Conservation (phyloP, 1,140 invertebrate genomes). For the Mycetomoellerius zeteki region DNA sequence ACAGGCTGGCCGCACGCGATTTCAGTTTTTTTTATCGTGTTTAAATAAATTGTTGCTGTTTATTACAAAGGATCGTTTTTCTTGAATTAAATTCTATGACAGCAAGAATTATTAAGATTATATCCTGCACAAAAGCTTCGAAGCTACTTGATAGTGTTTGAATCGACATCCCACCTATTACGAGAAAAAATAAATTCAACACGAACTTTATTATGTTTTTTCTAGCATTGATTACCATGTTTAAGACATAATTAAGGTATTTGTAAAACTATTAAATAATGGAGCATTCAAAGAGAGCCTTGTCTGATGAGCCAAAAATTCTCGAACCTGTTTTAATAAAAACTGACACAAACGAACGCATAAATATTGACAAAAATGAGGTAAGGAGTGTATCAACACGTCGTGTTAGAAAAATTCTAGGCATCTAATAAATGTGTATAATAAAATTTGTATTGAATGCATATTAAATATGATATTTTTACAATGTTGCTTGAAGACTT, state of each 20-base stretch:
- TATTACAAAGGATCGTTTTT: neutral
- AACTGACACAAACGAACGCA: constrained; percentile 63
- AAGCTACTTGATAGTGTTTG: neutral
- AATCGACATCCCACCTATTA: neutral
- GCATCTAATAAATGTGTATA: neutral
- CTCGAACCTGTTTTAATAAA: constrained; percentile 74
- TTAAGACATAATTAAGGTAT: neutral
- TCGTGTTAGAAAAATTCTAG: neutral
- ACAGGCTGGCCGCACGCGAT: too few relatives aligned
- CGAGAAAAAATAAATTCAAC: neutral
- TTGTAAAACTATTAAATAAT: constrained; percentile 28
- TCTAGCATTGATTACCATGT: neutral
- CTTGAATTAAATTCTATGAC: neutral
- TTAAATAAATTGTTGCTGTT: neutral
- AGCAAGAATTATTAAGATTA: neutral
- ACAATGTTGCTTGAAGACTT: neutral
- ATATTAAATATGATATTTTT: constrained; percentile 3
- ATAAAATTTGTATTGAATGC: neutral
- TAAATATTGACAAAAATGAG: constrained; percentile 79
- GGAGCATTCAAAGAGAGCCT: constrained; percentile 41
- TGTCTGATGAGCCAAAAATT: neutral
- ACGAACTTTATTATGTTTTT: neutral
- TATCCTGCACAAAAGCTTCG: too few relatives aligned
- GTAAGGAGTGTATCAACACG: constrained; percentile 51
- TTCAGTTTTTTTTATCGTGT: neutral